Conservation (phyloP, 53 echinoderm and acorn worm species). For the Zoroaster sp. region DNA sequence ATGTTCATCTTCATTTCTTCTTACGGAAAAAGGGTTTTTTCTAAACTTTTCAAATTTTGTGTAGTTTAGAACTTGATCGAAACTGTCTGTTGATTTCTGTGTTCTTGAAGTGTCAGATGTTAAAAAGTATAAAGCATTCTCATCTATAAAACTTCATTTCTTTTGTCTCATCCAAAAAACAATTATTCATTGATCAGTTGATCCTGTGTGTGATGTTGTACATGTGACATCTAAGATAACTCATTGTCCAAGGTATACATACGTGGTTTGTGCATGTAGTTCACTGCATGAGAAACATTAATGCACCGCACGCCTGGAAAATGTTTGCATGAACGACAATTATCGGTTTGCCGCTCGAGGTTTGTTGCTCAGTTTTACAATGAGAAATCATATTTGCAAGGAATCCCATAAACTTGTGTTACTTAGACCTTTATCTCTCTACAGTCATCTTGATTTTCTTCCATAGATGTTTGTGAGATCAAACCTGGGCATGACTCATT, state of each 20-base stretch:
- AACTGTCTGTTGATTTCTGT: too few relatives aligned
- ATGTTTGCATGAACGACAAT: neutral
- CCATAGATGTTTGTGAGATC: too few relatives aligned
- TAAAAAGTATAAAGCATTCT: neutral
- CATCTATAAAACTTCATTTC: neutral
- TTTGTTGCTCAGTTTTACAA: neutral
- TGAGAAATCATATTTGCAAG: too few relatives aligned
- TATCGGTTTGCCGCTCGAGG: neutral
- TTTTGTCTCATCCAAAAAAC: slow-evolving; percentile 2
- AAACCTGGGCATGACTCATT: too few relatives aligned
- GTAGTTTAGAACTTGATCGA: too few relatives aligned
- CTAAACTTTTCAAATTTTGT: too few relatives aligned
- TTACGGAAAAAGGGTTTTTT: too few relatives aligned
- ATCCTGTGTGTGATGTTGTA: slow-evolving; percentile 23
- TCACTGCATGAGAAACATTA: slow-evolving; percentile 9
- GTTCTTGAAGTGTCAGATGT: neutral
- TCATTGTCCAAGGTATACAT: slow-evolving; percentile 15
- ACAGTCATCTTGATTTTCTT: too few relatives aligned
- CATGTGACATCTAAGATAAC: neutral
- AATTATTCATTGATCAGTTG: slow-evolving; percentile 5
- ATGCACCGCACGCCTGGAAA: too few relatives aligned
- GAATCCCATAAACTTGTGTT: too few relatives aligned
- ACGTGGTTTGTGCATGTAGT: neutral
- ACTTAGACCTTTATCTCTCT: too few relatives aligned
- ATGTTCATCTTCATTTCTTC: too few relatives aligned